A percentile compares a stretch with the other conserved stretches of the same genome.
Evolutionary conservation across 2,888 invertebrate species (phyloP).

Genomic region (Fragum fragum): DNA sequence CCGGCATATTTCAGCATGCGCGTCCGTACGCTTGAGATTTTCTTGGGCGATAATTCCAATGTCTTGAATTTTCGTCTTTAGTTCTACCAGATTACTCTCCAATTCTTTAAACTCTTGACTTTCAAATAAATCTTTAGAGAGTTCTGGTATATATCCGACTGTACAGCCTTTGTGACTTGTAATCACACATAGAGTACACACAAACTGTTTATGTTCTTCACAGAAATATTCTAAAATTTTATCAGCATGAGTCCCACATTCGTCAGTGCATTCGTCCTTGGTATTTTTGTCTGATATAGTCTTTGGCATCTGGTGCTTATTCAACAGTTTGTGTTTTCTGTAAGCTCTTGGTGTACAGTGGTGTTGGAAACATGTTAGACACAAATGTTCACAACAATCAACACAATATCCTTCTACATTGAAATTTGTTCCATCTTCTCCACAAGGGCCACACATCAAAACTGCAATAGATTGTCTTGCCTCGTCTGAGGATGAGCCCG

Average conservation of each 20-base stretch:
- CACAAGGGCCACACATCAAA: conserved; percentile 8
- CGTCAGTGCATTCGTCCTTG: conserved; percentile 12
- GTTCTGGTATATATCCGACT: not conserved
- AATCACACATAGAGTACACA: conserved; percentile 23
- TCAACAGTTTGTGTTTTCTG: conserved; percentile 19
- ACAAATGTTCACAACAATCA: conserved; percentile 25
- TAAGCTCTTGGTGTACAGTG: conserved; percentile 28
- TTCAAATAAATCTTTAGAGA: not conserved
- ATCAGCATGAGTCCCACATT: not conserved
- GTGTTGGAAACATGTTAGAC: conserved; percentile 21
- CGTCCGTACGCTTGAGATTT: not conserved
- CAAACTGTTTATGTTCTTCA: conserved; percentile 20
- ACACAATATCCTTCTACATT: conserved; percentile 27
- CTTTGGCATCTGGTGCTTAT: conserved; percentile 18
- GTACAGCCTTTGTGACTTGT: conserved; percentile 27
- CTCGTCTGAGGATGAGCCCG: not conserved
- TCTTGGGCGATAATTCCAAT: not conserved
- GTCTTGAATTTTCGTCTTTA: not conserved
- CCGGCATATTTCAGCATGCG: not conserved
- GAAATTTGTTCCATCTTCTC: not conserved
- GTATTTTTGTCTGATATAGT: not conserved
- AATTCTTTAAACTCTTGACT: conserved; percentile 15
- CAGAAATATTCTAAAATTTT: conserved; percentile 32
- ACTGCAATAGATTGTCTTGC: not conserved
- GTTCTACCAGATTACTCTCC: not conserved